Percentiles rank a stretch among this genome's conserved stretches.
Conservation (phyloP, 2,113 vertebrate species). For the Limnothrissa miodon region DNA sequence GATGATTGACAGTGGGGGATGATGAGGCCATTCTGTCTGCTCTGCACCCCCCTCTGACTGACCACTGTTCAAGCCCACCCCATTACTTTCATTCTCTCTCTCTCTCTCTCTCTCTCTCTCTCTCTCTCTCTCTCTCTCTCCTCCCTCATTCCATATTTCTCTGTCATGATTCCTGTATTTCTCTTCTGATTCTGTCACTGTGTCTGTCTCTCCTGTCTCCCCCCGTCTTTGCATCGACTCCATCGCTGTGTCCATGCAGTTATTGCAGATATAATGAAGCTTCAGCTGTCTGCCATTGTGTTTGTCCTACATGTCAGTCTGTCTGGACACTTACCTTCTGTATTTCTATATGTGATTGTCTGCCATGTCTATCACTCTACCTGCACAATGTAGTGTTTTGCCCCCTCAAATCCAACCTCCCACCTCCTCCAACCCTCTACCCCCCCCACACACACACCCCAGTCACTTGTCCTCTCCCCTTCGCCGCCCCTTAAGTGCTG, state of each 20-base stretch:
- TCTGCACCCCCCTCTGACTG: slow-evolving; percentile 49
- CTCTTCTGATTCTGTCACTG: neutral
- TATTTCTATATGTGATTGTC: neutral
- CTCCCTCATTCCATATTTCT: no score
- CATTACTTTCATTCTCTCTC: neutral
- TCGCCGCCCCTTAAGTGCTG: slow-evolving; percentile 62
- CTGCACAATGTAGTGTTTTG: neutral
- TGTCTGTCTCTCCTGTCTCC: neutral
- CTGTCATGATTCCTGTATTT: neutral
- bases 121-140: neutral
- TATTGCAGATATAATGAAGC: neutral
- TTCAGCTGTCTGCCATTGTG: neutral
- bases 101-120: neutral
- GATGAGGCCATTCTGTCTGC: slow-evolving; percentile 62
- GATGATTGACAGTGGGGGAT: slow-evolving; percentile 62
- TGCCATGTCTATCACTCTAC: neutral
- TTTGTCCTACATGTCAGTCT: no score
- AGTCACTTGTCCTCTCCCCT: slow-evolving; percentile 17
- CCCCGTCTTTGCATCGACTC: neutral
- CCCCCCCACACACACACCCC: neutral
- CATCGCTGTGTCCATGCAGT: no score
- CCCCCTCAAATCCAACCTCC: neutral
- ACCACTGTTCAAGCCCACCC: slow-evolving; percentile 53
- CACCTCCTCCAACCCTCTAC: neutral
- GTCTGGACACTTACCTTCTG: neutral